A percentile compares a stretch with the other conserved stretches of the same genome.
Conservation (phyloP, 2,888 invertebrate genomes). For the Cynaeus angustus region DNA sequence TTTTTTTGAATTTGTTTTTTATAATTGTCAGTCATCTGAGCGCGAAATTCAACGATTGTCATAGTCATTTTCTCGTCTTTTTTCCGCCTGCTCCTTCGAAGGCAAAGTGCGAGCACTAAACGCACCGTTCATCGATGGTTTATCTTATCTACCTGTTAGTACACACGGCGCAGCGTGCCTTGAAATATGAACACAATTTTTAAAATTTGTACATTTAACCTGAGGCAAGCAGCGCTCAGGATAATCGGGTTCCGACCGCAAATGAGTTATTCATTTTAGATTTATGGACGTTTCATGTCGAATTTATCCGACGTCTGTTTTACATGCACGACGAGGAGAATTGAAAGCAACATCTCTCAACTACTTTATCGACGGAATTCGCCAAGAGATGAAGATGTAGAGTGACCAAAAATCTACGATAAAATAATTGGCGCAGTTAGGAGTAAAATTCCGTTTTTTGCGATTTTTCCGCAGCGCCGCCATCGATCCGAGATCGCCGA, state of each 20-base stretch:
- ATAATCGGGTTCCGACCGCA: slow-evolving; percentile 67
- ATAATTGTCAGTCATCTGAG: no score
- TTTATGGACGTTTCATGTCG: slow-evolving; percentile 66
- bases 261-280: slow-evolving; percentile 69
- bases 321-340: slow-evolving; percentile 51
- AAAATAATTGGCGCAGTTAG: background rate
- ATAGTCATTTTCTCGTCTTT: background rate
- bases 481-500: slow-evolving; percentile 30
- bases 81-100: background rate
- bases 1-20: no score
- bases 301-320: slow-evolving; percentile 61
- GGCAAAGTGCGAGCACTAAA: slow-evolving; percentile 31
- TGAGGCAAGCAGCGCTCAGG: slow-evolving; percentile 64
- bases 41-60: no score
- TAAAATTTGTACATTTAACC: slow-evolving; percentile 68
- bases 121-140: slow-evolving; percentile 46
- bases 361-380: slow-evolving; percentile 55
- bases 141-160: slow-evolving; percentile 57
- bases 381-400: background rate
- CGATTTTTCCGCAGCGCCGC: no score
- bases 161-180: slow-evolving; percentile 49
- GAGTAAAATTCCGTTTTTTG: background rate
- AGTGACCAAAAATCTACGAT: no score
- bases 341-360: slow-evolving; percentile 57
- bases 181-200: slow-evolving; percentile 68